Base-by-base conservation (phyloP, 2,888 invertebrate species). In the Caenorhabditis doughertyi region DNA sequence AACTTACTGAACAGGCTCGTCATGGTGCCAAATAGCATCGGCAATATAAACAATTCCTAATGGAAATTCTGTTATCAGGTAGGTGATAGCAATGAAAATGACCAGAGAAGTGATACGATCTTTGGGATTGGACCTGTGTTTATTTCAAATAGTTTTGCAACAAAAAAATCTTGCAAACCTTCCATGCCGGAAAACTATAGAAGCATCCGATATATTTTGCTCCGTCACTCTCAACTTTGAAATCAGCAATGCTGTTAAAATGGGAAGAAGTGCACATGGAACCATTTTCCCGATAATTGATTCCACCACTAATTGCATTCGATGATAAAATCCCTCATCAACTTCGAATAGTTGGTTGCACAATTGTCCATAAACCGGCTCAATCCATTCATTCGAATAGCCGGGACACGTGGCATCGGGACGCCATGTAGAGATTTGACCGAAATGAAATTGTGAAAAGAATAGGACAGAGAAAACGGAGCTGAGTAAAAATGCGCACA, bases 21-120 rank as follows among this genome's bases (percentile, higher is more conserved):
- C 44, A 44, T 62, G 13, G n/a, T 62, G 60, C 60, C 60, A 62
- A 5, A 44, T 44, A 21, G 60, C 60, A 27, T 62, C 44, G 5
- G 18, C 58, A 3, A 71, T 8, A 21, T 71, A 71, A 1, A 65
- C 35, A 0, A 67, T 56, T 11, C 65, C 74, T 8, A 74, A 21
- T 27, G 74, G 74, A 13, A 74, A 55, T 39, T 74, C 74, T 1
- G 65, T 58, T n/a, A 74, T 49, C n/a, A 74, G 29, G 47, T 47
- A 74, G 9, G 64, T 56, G 35, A 56, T 44, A 11, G 74, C 42
- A n/a, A 74, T 47, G 58, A 67, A 67, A 16, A 74, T 74, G 0
- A 74, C 65, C 8, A 74, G n/a, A n/a, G 49, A 21, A 13, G 74
- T 74, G 11, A 55, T 58, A 9, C 68, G 53, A 5, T 68, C 68